A percentile compares a stretch with the other conserved stretches of the same genome.
Conservation (phyloP, 2,888 invertebrate genomes). For the Nebria brevicollis region DNA sequence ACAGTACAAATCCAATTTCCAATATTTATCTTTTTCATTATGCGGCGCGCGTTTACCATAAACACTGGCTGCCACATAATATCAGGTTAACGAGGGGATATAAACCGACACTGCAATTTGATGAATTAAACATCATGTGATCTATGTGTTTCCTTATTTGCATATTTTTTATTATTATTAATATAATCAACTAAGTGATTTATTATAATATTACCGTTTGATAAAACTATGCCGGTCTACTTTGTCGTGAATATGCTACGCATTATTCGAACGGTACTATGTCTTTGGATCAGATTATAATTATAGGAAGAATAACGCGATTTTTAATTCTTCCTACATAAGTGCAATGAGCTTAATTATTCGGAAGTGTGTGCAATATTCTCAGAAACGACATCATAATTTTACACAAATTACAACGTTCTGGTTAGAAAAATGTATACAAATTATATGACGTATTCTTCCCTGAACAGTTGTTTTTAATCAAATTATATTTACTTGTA, state of each 20-base stretch:
- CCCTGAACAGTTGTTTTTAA: no score
- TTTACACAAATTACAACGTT: no score
- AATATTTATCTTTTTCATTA: background rate
- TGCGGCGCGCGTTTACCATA: constrained; percentile 29
- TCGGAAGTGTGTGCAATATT: no score
- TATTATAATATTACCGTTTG: background rate
- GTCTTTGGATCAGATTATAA: background rate
- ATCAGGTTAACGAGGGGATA: constrained; percentile 36
- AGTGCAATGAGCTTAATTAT: no score
- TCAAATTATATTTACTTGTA: no score
- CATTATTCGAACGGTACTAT: background rate
- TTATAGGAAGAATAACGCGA: background rate
- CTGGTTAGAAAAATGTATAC: no score
- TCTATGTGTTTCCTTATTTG: constrained; percentile 5
- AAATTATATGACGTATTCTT: no score
- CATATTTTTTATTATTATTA: background rate
- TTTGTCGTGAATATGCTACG: background rate
- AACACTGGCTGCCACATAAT: constrained; percentile 26
- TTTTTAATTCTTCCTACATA: no score
- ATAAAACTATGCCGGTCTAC: background rate
- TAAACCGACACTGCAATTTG: constrained; percentile 15
- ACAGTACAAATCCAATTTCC: constrained; percentile 14
- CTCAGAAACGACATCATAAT: no score
- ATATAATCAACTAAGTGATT: background rate
- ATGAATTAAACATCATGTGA: constrained; percentile 36